Evolutionary conservation across 2,888 invertebrate species (phyloP), one percentile per base, ranked within the genome.

Genomic region (Melipona beecheii): DNA sequence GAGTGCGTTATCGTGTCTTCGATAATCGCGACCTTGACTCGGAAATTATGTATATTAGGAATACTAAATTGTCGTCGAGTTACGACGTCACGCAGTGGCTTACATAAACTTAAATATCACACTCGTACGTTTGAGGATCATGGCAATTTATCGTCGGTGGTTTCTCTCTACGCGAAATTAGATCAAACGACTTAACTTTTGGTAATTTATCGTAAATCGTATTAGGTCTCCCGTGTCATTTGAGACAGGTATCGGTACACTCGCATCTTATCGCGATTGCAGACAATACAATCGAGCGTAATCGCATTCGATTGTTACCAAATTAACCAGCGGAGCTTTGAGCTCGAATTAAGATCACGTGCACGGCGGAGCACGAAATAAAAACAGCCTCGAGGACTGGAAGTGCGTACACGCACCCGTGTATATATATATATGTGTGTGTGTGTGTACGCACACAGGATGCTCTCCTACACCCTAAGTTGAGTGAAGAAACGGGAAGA

Each of bases 361-460:
- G 87, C 79, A 79, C 75, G 75, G 68, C 65, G 74, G 73, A 83
- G 76, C 88, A 78, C 76, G 83, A 87, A 87, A 87, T 75, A 76
- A 83, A 87, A 88, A 86, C 81, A 83, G 70, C 71, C 79, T 52
- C 56, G 31, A 66, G 76, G 81, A 79, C 77, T 71, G 50, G 64
- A 64, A 78, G 79, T 56, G 77, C 21, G 19, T 11, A 21, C 31
- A 31, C 64, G 19, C 13, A 21, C 21, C 31, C 31, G 31, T 36
- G 9, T 9, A 1, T 9, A 36, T 0, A 36, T 36, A 36, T 36
- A 36, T 36, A 1, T 9, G 9, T 43, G 43, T 43, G 1, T 43
- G 9, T 43, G 9, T 43, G 43, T 43, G 9, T 11, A 31, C 31
- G 17, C 11, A 21, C 62, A 24, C 27, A 13, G 21, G 31, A 9